Evolutionary conservation across 2,888 invertebrate genomes (phyloP).

Genomic region (Leucoptera coffeella): DNA sequence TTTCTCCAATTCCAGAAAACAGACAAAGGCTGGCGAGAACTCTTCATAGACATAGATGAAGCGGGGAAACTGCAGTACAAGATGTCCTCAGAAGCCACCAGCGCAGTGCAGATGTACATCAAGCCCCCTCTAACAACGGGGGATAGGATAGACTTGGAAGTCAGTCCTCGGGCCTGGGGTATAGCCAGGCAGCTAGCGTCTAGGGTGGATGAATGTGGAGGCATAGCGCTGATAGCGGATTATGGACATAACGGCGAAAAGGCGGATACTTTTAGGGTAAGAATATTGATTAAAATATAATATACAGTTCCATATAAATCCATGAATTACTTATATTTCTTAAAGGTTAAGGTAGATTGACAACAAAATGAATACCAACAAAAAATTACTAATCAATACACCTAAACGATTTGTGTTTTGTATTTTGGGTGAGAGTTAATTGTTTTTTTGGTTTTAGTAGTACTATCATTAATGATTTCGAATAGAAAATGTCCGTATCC

Average conservation of each 20-base stretch:
- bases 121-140: slow-evolving; percentile 60
- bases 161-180: slow-evolving; percentile 24
- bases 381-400: too few relatives aligned
- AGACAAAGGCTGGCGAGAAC: slow-evolving; percentile 76
- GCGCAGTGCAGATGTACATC: slow-evolving; percentile 59
- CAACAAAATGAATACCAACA: too few relatives aligned
- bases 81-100: slow-evolving; percentile 66
- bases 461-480: too few relatives aligned
- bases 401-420: too few relatives aligned
- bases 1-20: too few relatives aligned
- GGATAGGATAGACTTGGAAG: slow-evolving; percentile 53
- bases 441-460: too few relatives aligned
- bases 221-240: slow-evolving; percentile 83
- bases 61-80: slow-evolving; percentile 65
- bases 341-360: too few relatives aligned
- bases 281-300: too few relatives aligned
- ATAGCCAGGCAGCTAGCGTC: slow-evolving; percentile 64
- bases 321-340: too few relatives aligned
- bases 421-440: too few relatives aligned
- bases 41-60: slow-evolving; percentile 75
- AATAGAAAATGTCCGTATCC: too few relatives aligned
- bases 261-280: slow-evolving; percentile 78
- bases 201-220: slow-evolving; percentile 70
- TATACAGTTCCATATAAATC: too few relatives aligned
- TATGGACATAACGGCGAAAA: slow-evolving; percentile 91